Percentiles rank a stretch among this genome's conserved stretches.
Evolutionary conservation across 2,113 vertebrate species (phyloP).

Genomic region (Neolamprologus hecqui): DNA sequence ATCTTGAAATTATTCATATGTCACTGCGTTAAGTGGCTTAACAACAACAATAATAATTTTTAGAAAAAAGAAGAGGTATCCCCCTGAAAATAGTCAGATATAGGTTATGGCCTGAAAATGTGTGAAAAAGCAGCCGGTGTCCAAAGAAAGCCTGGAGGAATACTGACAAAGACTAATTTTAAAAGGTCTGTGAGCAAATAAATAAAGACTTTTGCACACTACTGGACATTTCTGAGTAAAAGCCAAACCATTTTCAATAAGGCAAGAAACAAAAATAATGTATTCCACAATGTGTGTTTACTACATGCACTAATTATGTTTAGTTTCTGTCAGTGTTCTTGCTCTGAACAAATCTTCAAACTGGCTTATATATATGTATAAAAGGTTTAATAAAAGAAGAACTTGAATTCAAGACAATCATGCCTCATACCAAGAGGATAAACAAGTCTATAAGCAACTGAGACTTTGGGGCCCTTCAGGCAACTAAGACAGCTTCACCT

Average conservation of each 20-base stretch:
- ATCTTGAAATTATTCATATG: neutral
- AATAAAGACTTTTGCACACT: neutral
- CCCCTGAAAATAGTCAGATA: neutral
- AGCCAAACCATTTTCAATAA: neutral
- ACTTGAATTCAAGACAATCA: neutral
- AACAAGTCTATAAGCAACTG: neutral
- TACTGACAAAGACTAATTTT: neutral
- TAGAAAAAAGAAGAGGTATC: neutral
- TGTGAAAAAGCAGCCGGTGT: neutral
- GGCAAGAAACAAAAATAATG: neutral
- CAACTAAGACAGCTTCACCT: slow-evolving; percentile 45
- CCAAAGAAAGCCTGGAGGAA: neutral
- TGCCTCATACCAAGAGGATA: neutral
- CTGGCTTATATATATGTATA: neutral
- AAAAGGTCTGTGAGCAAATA: fast-evolving
- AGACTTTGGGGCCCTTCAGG: neutral
- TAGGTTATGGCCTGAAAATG: neutral
- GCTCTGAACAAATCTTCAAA: neutral
- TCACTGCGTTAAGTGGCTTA: neutral
- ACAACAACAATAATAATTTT: neutral
- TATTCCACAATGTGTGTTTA: neutral
- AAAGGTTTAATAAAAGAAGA: neutral
- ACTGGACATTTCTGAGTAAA: neutral
- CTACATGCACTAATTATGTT: neutral
- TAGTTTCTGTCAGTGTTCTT: neutral